Evolutionary conservation across 2,797 vertebrate genomes (phyloP), one percentile per base, ranked within the genome.

Genomic region (Steatocranus sp.): DNA sequence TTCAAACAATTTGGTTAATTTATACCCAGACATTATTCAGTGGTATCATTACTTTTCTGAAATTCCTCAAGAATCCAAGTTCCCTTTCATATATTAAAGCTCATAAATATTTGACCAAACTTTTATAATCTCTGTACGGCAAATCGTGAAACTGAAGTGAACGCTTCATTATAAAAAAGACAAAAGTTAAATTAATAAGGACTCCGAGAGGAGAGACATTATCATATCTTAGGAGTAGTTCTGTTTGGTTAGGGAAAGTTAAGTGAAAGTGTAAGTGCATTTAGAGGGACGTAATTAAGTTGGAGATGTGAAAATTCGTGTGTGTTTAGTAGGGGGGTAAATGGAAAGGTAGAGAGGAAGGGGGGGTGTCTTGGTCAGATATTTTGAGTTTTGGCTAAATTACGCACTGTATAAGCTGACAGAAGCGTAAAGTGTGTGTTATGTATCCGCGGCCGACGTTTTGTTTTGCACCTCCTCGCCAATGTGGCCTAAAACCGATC

Each of bases 401-500:
- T 81, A 43, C 27, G 63, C 46, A 34, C 38, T 7, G 17, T 58
- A 23, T 14, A 73, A 74, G 30, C 30, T 70, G 82, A 78, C 80
- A 76, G 70, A 83, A 78, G 82, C 73, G 43, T 78, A 76, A 23
- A 82, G 27, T 68, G 79, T 53, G 85, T 74, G 79, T 84, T 89
- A 87, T 82, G 54, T 50, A n/a, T 43, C 49, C 81, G 46, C 51
- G 11, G 56, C 77, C 38, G 23, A 25, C 58, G 83, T 89, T 91
- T 88, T 87, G 90, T 87, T 93, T 93, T 90, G 86, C 82, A 88
- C 82, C 89, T 93, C 86, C 90, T 91, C n/a, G 90, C 92, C 87
- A 94, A 95, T 96, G 95, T 95, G 95, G 94, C 94, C 95, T 95
- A 90, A 95, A 94, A 95, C 94, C 96, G 94, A 97, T 96, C 96